Evolutionary conservation across 2,113 vertebrate species (phyloP).

Genomic region (Chroicocephalus ridibundus): DNA sequence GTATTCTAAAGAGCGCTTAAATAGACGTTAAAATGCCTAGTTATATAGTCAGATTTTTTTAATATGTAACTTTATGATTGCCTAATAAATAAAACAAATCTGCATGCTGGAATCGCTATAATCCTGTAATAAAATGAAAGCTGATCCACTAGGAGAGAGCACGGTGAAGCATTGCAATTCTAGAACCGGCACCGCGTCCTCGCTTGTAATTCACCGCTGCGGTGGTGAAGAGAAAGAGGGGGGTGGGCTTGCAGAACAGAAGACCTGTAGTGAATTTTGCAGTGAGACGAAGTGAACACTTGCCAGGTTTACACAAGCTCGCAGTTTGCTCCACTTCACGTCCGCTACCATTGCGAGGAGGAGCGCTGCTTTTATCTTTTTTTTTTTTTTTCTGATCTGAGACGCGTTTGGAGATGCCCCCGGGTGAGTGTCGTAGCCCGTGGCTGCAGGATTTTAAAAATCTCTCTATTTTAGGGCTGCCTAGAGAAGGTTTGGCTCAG

Average conservation of each 20-base stretch:
- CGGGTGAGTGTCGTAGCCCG: background rate
- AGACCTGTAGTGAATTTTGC: background rate
- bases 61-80: constrained; percentile 1
- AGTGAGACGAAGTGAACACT: background rate
- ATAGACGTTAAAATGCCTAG: constrained; percentile 12
- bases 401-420: background rate
- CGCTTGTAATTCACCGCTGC: background rate
- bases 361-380: background rate
- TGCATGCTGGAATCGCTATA: constrained; percentile 51
- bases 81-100: constrained; percentile 29
- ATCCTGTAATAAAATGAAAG: constrained; percentile 4
- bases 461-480: constrained; percentile 28
- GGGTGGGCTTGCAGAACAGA: background rate
- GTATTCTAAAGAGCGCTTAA: constrained; percentile 35
- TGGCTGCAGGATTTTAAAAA: constrained; percentile 1
- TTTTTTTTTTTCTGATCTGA: background rate
- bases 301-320: background rate
- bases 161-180: background rate
- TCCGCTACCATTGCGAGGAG: background rate
- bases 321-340: background rate
- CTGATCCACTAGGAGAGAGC: constrained; percentile 9
- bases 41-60: constrained; percentile 11
- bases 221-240: background rate
- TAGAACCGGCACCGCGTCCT: background rate
- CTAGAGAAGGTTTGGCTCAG: constrained; percentile 17